Evolutionary conservation across 2,888 invertebrate genomes (phyloP), one percentile per base, ranked within the genome.

Genomic region (Laspeyria flexula): DNA sequence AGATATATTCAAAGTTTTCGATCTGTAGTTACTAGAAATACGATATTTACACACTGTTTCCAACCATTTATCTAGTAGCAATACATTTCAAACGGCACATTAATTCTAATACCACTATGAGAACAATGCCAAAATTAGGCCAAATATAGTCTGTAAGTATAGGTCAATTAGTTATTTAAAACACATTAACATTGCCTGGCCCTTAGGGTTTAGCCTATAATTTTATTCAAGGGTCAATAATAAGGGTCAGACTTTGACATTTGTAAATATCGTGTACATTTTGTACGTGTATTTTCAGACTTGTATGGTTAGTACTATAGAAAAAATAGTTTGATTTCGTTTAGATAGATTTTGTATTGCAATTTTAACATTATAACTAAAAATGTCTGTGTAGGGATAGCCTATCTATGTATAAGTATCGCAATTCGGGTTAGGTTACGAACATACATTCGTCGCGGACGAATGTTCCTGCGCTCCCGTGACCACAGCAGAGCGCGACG

Each of bases 211-310:
- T 48, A 53, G 47, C 62, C 61, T 64, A 49, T 62, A 71, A 69
- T 70, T 61, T 58, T 60, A 64, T 65, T 64, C 55, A 58, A 44
- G 51, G 80, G 75, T 77, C 75, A 74, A 65, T 60, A 64, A 56
- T 57, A 46, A n/a, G 78, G 79, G 82, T 83, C 81, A 81, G 64
- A 55, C 66, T 71, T 79, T 83, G 86, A 79, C 85, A 86, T 86
- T 86, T 85, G 73, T 75, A 77, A 82, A 79, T 78, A 75, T 73
- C 79, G 73, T 74, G 77, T 71, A 72, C 71, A 72, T 65, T 71
- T 76, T 21, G 21, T 21, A 21, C 21, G 67, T 56, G 47, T 53
- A 58, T 65, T 72, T 75, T 78, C 72, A 56, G 54, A 49, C 46
- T 43, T 13, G 44, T 47, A 56, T 55, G 45, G 49, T 60, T 62